Conservation (phyloP, 2,888 invertebrate species). For the Syrphus vitripennis region DNA sequence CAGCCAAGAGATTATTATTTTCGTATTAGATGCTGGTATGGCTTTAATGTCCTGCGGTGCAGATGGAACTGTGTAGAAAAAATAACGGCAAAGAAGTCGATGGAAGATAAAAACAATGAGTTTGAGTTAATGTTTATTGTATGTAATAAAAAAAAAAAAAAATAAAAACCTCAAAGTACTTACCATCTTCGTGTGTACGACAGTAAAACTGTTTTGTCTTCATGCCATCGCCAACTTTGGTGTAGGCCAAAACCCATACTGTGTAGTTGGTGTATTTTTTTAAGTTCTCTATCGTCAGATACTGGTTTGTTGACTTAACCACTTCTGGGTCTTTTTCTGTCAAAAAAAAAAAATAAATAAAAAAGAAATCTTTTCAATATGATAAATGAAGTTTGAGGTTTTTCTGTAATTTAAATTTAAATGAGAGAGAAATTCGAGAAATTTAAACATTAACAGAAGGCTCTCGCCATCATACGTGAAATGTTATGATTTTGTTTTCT, state of each 20-base stretch:
- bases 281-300: slow-evolving; percentile 85
- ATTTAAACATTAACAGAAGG: neutral
- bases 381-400: neutral
- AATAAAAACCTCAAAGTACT: slow-evolving; percentile 72
- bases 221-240: slow-evolving; percentile 94
- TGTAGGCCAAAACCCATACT: slow-evolving; percentile 93
- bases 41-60: slow-evolving; percentile 95
- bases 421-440: neutral
- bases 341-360: slow-evolving; percentile 61
- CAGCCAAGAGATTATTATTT: slow-evolving; percentile 94
- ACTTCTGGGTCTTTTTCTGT: slow-evolving; percentile 88
- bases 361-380: neutral
- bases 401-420: slow-evolving; percentile 20
- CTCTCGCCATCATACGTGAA: too few relatives aligned
- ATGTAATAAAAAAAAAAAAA: too few relatives aligned
- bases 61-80: slow-evolving; percentile 86
- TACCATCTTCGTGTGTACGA: slow-evolving; percentile 94
- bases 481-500: too few relatives aligned
- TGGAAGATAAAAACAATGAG: neutral
- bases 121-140: neutral
- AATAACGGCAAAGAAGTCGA: neutral
- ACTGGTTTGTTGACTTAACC: slow-evolving; percentile 84
- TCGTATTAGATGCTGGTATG: slow-evolving; percentile 91
- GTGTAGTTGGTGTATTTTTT: slow-evolving; percentile 96
- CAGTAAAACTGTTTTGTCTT: slow-evolving; percentile 92